These are phyloP conservation scores for Lasiurus borealis DNA, from an alignment of 2,113 vertebrate genomes.

Conservation along the genomic window DNA sequence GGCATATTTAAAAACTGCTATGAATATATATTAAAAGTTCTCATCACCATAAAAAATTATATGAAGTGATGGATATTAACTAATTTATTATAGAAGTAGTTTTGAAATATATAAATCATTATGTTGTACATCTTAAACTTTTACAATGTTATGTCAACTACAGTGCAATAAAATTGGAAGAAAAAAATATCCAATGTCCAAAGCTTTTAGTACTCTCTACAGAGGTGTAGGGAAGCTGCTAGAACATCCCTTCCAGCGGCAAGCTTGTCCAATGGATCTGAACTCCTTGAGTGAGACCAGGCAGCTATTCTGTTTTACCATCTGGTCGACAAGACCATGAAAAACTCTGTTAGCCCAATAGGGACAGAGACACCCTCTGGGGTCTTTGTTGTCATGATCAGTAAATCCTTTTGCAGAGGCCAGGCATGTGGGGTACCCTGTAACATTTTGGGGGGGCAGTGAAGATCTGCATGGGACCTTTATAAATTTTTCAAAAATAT, in stretches of 20 bases:
- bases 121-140: not conserved
- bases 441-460: not conserved
- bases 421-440: not conserved
- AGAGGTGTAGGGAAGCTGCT: not conserved
- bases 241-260: not conserved
- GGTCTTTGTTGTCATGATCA: not conserved
- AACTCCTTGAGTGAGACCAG: not conserved
- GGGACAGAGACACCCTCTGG: not conserved
- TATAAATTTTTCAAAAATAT: not conserved
- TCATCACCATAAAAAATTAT: not conserved
- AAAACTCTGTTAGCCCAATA: not conserved
- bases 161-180: not conserved
- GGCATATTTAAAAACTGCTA: not conserved
- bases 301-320: not conserved
- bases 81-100: not conserved
- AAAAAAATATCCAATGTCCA: not conserved
- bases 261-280: not conserved
- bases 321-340: not conserved
- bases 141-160: not conserved
- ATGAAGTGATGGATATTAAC: not conserved
- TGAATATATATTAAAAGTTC: not conserved
- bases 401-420: not conserved
- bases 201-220: not conserved
- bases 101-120: not conserved
- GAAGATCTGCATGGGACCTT: not conserved